phyloP scores from a whole-genome alignment of 2,797 vertebrate genomes.

The Falco novaeseelandiae region DNA sequence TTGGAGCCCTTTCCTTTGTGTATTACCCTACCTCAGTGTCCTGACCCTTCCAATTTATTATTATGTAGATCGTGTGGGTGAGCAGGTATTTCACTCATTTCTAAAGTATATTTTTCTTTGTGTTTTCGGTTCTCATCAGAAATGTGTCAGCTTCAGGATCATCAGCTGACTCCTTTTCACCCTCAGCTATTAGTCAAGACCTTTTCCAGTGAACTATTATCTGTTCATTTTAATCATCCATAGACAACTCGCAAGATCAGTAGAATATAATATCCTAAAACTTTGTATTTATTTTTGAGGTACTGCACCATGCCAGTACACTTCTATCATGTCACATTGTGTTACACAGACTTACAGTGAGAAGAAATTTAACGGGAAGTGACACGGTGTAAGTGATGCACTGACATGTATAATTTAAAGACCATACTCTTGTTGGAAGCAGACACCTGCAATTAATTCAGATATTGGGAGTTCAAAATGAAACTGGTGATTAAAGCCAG shows the following conservation, averaged over 20 bases:
- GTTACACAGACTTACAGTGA: slow-evolving; percentile 50
- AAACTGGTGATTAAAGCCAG: slow-evolving; percentile 63
- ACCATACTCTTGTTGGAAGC: slow-evolving; percentile 57
- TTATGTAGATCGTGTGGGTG: background rate
- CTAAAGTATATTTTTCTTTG: background rate
- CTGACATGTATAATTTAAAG: slow-evolving; percentile 71
- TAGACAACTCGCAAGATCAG: slow-evolving; percentile 25
- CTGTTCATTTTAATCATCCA: background rate
- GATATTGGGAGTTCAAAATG: slow-evolving; percentile 59
- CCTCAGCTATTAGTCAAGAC: background rate
- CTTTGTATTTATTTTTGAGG: slow-evolving; percentile 52
- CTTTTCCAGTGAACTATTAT: background rate
- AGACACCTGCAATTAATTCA: slow-evolving; percentile 74
- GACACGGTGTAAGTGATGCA: slow-evolving; percentile 57
- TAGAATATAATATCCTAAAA: slow-evolving; percentile 32
- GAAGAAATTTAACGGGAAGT: slow-evolving; percentile 65
- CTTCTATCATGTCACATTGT: slow-evolving; percentile 51
- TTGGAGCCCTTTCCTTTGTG: background rate
- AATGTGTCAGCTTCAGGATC: background rate
- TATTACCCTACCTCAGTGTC: background rate
- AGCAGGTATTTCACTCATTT: background rate
- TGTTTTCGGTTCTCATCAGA: background rate
- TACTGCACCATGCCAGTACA: background rate
- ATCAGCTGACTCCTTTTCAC: background rate
- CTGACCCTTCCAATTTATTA: background rate